Evolutionary conservation across 2,113 vertebrate genomes (phyloP), one percentile per base, ranked within the genome.

Genomic region (Gopherus evgoodei): DNA sequence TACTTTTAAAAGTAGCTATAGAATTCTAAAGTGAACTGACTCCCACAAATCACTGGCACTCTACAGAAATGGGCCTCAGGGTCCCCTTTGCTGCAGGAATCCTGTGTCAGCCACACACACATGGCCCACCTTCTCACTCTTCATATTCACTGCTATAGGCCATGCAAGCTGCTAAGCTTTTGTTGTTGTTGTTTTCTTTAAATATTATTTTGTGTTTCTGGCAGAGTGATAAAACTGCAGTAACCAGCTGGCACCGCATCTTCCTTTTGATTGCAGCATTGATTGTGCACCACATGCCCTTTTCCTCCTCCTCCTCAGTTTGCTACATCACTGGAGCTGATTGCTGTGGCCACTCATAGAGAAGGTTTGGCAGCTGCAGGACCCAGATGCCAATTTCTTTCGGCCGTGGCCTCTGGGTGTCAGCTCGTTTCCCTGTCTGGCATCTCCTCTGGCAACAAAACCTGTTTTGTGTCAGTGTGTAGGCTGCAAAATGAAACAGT

Each of bases 381-480:
- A 84, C 79, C 84, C 90, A 89, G 89, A 93, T 86, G 84, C 89
- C 91, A 56, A 42, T 2, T 89, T 53, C 93, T 94, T 78, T 90
- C 81, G 11, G 83, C 75, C 13, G 88, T 89, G 92, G 94, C 75
- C 94, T 82, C 69, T 44, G 82, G 84, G 83, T 89, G 94, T 90
- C 94, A 92, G 83, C 81, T 92, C 49, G 76, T 82, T 85, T 92
- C 93, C 83, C 90, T 81, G 38, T 19, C 53, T 90, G 94, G 83
- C 84, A 53, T 94, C 38, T 89, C 96, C 95, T 72, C 62, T 31
- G 90, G 89, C 93, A 25, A 7, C 1, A 57, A 91, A 80, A 88
- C 65, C 96, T 47, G 79, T 81, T 81, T 91, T 2, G 87, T 65
- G 88, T 5, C 85, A 78, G 29, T 1, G 80, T 19, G 42, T 4